phyloP scores from a whole-genome alignment of 2,113 vertebrate species.

The Sterrhoptilus dennistouni region DNA sequence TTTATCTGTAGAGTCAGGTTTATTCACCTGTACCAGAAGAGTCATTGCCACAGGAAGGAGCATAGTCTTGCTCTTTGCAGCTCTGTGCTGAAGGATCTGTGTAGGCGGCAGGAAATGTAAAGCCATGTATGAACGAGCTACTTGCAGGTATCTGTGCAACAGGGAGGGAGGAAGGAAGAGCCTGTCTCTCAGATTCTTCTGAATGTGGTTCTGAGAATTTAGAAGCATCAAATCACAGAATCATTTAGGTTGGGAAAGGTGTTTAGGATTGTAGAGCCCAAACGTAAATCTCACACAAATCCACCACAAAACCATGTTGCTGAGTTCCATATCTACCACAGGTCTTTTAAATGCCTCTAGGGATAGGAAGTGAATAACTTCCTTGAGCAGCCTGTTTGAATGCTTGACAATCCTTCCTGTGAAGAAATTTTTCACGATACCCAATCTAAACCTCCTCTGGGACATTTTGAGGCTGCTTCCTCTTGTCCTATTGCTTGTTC shows the following conservation, averaged over 20 bases:
- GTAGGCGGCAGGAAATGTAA: not conserved
- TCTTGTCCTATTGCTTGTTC: not conserved
- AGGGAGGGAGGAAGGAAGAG: not conserved
- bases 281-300: accelerated
- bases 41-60: not conserved
- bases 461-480: not conserved
- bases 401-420: not conserved
- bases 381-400: not conserved
- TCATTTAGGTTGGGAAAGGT: not conserved
- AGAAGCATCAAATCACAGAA: not conserved
- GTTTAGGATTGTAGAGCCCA: not conserved
- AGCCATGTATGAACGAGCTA: accelerated
- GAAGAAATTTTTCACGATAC: not conserved
- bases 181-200: not conserved
- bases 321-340: not conserved
- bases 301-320: not conserved
- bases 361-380: not conserved
- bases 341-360: not conserved
- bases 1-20: not conserved
- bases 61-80: not conserved
- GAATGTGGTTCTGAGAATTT: not conserved
- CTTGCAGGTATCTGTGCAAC: not conserved
- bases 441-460: not conserved
- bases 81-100: not conserved
- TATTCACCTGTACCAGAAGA: accelerated